A percentile compares a stretch with the other conserved stretches of the same genome.
phyloP scores from a whole-genome alignment of 1,140 invertebrate genomes.

The Trichonephila inaurata region DNA sequence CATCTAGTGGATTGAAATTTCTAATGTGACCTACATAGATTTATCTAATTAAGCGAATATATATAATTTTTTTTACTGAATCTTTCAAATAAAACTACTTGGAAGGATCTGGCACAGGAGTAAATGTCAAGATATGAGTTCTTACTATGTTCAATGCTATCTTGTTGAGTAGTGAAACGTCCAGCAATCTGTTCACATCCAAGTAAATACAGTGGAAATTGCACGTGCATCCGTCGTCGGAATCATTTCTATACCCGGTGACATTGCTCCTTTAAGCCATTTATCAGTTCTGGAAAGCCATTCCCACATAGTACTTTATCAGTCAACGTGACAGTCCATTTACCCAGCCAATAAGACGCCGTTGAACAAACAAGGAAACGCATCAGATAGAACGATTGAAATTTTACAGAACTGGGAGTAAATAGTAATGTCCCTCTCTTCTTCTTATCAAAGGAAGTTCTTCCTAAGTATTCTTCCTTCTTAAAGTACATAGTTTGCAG shows the following conservation, averaged over 20 bases:
- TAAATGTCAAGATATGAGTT: too few relatives aligned
- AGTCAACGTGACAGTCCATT: conserved; percentile 33
- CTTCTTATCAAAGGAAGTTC: not conserved
- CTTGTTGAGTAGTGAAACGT: not conserved
- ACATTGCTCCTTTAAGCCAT: not conserved
- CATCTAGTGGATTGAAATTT: too few relatives aligned
- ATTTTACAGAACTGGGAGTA: not conserved
- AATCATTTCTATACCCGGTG: not conserved
- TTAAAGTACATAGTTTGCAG: not conserved
- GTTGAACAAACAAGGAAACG: conserved; percentile 43
- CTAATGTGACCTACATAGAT: too few relatives aligned
- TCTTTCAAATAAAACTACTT: too few relatives aligned
- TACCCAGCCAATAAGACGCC: conserved; percentile 16
- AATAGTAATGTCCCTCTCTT: not conserved
- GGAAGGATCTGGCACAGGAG: too few relatives aligned
- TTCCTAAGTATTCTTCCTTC: not conserved
- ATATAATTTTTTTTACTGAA: too few relatives aligned
- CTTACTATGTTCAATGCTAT: not conserved
- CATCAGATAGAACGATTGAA: conserved; percentile 7
- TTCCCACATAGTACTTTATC: not conserved
- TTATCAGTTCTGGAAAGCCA: conserved; percentile 35
- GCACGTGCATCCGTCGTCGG: not conserved
- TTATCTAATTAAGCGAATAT: too few relatives aligned
- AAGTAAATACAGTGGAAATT: not conserved
- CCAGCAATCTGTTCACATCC: not conserved